phyloP scores from a whole-genome alignment of 2,888 invertebrate species.

The Gryllus longicercus region DNA sequence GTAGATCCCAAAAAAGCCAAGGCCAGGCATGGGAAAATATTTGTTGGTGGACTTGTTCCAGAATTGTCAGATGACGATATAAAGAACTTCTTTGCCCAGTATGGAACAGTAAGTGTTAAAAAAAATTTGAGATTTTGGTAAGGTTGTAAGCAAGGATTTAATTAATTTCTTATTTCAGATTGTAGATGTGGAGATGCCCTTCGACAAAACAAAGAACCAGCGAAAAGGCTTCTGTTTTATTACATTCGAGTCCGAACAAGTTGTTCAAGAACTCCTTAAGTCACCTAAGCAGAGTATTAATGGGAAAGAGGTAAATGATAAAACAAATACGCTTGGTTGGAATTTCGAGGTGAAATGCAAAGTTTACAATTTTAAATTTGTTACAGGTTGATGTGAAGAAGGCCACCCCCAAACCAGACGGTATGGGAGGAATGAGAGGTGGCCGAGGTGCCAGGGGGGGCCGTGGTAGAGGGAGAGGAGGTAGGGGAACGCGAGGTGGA shows the following conservation, averaged over 20 bases:
- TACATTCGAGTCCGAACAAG: constrained; percentile 93
- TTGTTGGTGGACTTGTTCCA: constrained; percentile 91
- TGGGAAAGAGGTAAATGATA: constrained; percentile 74
- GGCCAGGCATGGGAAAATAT: constrained; percentile 92
- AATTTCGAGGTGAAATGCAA: background rate
- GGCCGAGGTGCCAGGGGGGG: constrained; percentile 60
- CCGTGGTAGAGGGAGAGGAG: constrained; percentile 61
- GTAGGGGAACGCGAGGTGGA: constrained; percentile 61
- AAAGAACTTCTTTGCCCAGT: constrained; percentile 86
- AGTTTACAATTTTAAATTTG: constrained; percentile 30
- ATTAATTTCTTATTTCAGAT: constrained; percentile 57
- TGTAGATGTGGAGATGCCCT: constrained; percentile 93
- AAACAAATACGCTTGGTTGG: background rate
- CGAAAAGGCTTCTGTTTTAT: constrained; percentile 97
- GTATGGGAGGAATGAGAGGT: constrained; percentile 60
- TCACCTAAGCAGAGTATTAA: constrained; percentile 90
- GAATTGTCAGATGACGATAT: constrained; percentile 93
- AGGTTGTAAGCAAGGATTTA: background rate
- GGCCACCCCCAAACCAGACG: constrained; percentile 86
- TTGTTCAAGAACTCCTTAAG: constrained; percentile 86
- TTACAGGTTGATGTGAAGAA: constrained; percentile 86
- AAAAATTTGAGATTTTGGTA: background rate
- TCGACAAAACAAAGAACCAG: constrained; percentile 94
- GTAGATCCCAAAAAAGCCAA: constrained; percentile 96
- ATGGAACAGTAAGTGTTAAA: constrained; percentile 75